Percentiles rank a stretch among this genome's conserved stretches.
Conservation (phyloP, 2,888 invertebrate species). For the Drosophila villosipedis region DNA sequence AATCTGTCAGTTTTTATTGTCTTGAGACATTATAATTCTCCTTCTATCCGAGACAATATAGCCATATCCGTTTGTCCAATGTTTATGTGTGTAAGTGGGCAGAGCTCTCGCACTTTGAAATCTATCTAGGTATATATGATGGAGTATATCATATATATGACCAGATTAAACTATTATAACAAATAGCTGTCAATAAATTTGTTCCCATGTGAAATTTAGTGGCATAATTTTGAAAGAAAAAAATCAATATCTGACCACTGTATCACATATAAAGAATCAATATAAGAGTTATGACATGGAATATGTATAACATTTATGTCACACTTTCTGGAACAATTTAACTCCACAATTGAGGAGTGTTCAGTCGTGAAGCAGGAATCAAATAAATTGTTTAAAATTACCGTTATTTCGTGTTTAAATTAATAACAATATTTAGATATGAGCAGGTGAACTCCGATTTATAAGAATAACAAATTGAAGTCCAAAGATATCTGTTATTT, state of each 20-base stretch:
- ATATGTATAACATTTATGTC: fast-evolving
- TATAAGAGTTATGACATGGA: background rate
- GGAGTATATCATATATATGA: background rate
- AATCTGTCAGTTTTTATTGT: background rate
- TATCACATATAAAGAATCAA: background rate
- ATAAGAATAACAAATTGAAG: background rate
- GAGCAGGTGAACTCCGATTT: fast-evolving
- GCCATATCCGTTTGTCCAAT: background rate
- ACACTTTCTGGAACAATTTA: background rate
- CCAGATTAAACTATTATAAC: background rate
- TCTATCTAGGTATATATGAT: background rate
- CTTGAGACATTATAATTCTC: background rate
- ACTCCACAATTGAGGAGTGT: too few relatives aligned
- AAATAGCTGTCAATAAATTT: background rate
- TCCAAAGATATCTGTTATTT: fast-evolving
- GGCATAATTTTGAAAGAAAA: background rate
- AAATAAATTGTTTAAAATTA: background rate
- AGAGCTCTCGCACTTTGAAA: background rate
- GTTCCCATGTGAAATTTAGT: too few relatives aligned
- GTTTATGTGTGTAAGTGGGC: background rate
- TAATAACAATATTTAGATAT: background rate
- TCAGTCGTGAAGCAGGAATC: background rate
- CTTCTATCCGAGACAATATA: background rate
- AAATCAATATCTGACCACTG: fast-evolving
- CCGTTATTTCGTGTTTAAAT: background rate